Base-by-base conservation (phyloP, 2,113 vertebrate species). In the Semnopithecus entellus region DNA sequence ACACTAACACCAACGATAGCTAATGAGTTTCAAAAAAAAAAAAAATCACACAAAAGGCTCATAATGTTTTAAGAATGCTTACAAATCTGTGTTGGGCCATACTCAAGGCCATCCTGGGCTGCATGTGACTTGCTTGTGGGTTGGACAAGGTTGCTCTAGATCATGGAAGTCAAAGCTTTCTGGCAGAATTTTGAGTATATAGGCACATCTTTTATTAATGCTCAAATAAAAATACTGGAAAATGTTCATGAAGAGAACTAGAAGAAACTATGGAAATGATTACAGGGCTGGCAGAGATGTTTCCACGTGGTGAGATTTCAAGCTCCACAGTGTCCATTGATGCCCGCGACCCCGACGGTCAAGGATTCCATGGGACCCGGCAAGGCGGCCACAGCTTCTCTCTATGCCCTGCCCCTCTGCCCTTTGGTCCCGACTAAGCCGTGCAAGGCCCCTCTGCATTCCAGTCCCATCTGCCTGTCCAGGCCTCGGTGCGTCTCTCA, bases 341-440 rank as follows among this genome's bases (percentile, higher is more conserved):
- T 8, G 27, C 8, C 43, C 16, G 30, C 13, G 48, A 59, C 35
- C 16, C 61, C 8, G 10, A 9, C 0, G 0, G 55, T 8, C 14
- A 22, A 84, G 17, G 8, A 25, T 4, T 64, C 76, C 18, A 2
- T 0, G 22, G 4, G 32, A 40, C 25, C 40, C 57, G 2, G 38
- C 8, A 14, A 64, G 43, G 50, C 17, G 50, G 35, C 3, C 55
- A 8, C 25, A 20, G 52, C 16, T 4, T 7, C 12, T 40, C 78
- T 48, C 18, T 17, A 18, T 1, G 3, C 30, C 32, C 68, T 27
- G 17, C 14, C n/a, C 23, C 35, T 22, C 30, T 52, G 23, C 13
- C 6, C 43, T 22, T 30, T n/a, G 12, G 25, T 20, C 55, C 52
- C 40, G 35, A 35, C 43, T 13, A 10, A 61, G 68, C 68, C 23